Evolutionary conservation across 2,113 vertebrate species (phyloP).

Genomic region (Polypterus bichir): DNA sequence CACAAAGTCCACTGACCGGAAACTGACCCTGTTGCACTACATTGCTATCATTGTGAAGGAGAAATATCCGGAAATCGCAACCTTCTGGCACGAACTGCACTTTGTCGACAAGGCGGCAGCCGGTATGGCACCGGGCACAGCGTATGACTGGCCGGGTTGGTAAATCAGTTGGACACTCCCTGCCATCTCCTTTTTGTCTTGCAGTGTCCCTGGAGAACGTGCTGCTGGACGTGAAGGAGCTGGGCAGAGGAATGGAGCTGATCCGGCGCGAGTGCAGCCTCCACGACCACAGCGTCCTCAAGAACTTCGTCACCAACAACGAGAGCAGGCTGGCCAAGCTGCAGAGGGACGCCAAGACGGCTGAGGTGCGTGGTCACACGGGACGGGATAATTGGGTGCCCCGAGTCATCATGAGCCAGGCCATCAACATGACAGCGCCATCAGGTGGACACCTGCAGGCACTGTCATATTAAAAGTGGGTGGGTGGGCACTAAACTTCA

Average conservation of each 20-base stretch:
- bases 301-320: conserved; percentile 64
- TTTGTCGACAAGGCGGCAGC: conserved; percentile 92
- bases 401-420: too few relatives aligned
- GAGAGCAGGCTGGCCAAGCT: conserved; percentile 79
- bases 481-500: too few relatives aligned
- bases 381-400: too few relatives aligned
- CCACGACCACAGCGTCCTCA: conserved; percentile 75
- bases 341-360: conserved; percentile 75
- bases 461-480: too few relatives aligned
- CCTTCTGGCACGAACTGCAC: conserved; percentile 85
- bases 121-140: conserved; percentile 43
- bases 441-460: too few relatives aligned
- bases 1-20: conserved; percentile 95
- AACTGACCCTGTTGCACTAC: conserved; percentile 88
- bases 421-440: too few relatives aligned
- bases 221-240: conserved; percentile 82
- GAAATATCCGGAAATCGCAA: conserved; percentile 78
- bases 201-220: conserved; percentile 92
- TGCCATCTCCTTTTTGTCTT: too few relatives aligned
- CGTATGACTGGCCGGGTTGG: neutral
- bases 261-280: conserved; percentile 76
- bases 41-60: conserved; percentile 85
- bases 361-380: conserved; percentile 53
- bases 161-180: too few relatives aligned
- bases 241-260: conserved; percentile 88